These are phyloP conservation scores for Phocides pigmalion DNA, from an alignment of 1,140 invertebrate genomes.

Conservation along the genomic window DNA sequence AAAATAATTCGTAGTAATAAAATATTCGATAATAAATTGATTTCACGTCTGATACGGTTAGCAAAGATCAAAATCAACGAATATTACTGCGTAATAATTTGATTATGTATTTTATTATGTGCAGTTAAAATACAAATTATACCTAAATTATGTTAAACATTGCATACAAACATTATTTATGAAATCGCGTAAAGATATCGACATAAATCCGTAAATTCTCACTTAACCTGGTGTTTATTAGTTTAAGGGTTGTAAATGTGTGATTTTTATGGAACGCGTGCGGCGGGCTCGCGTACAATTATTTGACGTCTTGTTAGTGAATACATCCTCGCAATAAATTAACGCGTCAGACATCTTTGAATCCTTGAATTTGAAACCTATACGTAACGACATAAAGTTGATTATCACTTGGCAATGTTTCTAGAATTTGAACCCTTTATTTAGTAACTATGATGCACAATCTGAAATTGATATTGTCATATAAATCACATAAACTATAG, in stretches of 20 bases:
- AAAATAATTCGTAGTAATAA: too few relatives aligned
- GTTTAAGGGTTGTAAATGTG: slow-evolving; percentile 28
- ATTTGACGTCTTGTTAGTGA: slow-evolving; percentile 23
- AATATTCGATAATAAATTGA: too few relatives aligned
- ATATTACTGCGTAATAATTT: background rate
- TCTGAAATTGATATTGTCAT: slow-evolving; percentile 24
- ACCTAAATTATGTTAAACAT: too few relatives aligned
- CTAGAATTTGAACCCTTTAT: slow-evolving; percentile 8
- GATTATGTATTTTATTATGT: too few relatives aligned
- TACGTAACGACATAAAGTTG: background rate
- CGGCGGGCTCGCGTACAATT: slow-evolving; percentile 19
- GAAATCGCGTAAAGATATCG: slow-evolving; percentile 15
- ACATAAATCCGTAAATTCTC: slow-evolving; percentile 31
- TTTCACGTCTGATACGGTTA: too few relatives aligned
- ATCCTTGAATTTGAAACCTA: background rate
- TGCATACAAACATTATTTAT: too few relatives aligned
- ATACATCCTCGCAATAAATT: slow-evolving; percentile 6
- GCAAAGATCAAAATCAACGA: background rate
- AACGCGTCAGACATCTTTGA: too few relatives aligned
- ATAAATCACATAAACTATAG: slow-evolving; percentile 17
- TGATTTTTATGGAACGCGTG: slow-evolving; percentile 23
- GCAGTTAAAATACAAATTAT: too few relatives aligned
- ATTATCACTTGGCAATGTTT: background rate
- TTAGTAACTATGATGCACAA: slow-evolving; percentile 4
- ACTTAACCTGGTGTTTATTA: slow-evolving; percentile 30